Percentiles rank a stretch among this genome's conserved stretches.
Conservation (phyloP, 1,140 invertebrate genomes). For the Anthonomus grandis region DNA sequence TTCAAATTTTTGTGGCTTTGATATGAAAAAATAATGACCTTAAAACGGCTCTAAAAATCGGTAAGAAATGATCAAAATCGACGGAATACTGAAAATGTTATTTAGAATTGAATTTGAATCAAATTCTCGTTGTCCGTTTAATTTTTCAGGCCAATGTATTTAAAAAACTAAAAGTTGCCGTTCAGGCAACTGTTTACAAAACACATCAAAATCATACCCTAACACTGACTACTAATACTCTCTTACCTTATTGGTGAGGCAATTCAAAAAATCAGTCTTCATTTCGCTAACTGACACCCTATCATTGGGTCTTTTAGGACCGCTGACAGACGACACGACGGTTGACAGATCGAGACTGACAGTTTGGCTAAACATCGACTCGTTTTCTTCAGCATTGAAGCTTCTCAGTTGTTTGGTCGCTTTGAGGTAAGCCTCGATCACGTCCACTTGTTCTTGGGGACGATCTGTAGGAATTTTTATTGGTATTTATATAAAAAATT, state of each 20-base stretch:
- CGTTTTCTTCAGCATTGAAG: conserved; percentile 72
- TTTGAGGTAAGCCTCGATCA: conserved; percentile 82
- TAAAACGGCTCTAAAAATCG: too few relatives aligned
- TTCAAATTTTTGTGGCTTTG: too few relatives aligned
- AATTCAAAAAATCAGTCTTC: conserved; percentile 84
- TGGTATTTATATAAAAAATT: not conserved
- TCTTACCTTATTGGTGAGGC: conserved; percentile 88
- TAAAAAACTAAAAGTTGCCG: too few relatives aligned
- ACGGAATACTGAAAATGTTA: too few relatives aligned
- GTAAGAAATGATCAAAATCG: too few relatives aligned
- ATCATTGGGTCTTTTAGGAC: conserved; percentile 96
- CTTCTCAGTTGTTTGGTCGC: conserved; percentile 81
- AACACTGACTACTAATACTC: too few relatives aligned
- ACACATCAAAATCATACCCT: too few relatives aligned
- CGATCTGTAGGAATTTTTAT: conserved; percentile 62
- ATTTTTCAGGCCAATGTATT: too few relatives aligned
- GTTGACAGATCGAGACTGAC: conserved; percentile 84
- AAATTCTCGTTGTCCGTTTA: too few relatives aligned
- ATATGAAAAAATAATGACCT: too few relatives aligned
- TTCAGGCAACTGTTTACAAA: too few relatives aligned
- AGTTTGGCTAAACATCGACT: conserved; percentile 84
- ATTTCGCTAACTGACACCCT: conserved; percentile 86
- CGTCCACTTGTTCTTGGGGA: conserved; percentile 72
- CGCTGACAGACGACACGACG: conserved; percentile 92
- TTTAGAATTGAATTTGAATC: too few relatives aligned